Evolutionary conservation across 2,888 invertebrate genomes (phyloP).

Genomic region (Tanypteryx hageni): DNA sequence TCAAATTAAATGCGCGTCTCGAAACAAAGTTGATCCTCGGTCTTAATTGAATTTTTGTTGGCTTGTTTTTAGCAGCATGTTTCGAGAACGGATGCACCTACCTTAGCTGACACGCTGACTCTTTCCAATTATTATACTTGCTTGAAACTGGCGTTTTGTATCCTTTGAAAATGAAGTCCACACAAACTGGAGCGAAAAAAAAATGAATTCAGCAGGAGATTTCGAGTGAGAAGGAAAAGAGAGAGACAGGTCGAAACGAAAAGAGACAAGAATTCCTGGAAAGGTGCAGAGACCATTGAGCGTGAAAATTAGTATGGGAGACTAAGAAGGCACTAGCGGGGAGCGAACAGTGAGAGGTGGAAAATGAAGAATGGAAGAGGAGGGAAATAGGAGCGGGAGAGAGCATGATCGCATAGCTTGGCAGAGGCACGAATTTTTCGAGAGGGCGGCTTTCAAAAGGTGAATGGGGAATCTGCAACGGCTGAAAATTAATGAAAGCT

Average conservation of each 20-base stretch:
- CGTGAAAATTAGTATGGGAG: background rate
- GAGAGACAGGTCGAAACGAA: background rate
- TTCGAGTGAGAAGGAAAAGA: background rate
- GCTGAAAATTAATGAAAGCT: constrained; percentile 6
- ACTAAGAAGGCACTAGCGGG: background rate
- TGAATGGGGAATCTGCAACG: background rate
- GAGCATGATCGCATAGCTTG: background rate
- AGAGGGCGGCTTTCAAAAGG: constrained; percentile 11
- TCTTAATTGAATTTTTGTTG: too few relatives aligned
- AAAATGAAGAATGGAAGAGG: background rate
- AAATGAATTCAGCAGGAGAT: too few relatives aligned
- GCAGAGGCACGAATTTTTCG: constrained; percentile 13
- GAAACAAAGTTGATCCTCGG: too few relatives aligned
- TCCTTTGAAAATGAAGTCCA: too few relatives aligned
- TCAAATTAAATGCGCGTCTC: too few relatives aligned
- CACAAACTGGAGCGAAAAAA: too few relatives aligned
- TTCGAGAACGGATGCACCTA: too few relatives aligned
- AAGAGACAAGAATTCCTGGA: background rate
- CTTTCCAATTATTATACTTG: too few relatives aligned
- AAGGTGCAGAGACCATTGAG: background rate
- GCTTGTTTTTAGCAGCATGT: too few relatives aligned
- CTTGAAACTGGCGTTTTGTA: too few relatives aligned
- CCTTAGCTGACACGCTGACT: too few relatives aligned
- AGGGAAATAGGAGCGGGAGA: background rate
- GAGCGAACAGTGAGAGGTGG: background rate